Evolutionary conservation across 1,140 invertebrate species (phyloP), one percentile per base, ranked within the genome.

Genomic region (Drosophila cardini): DNA sequence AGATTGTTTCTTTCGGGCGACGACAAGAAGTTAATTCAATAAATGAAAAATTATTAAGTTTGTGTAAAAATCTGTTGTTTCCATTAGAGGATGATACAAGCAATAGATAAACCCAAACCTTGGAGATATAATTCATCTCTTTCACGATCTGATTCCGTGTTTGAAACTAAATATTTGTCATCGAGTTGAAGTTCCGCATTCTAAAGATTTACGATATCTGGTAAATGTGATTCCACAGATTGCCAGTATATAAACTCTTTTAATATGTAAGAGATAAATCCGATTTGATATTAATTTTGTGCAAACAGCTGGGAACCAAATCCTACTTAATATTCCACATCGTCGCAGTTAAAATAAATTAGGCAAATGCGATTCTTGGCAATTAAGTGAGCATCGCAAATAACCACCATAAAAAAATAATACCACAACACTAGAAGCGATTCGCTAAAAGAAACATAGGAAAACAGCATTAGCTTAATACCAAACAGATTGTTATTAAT

Each of bases 1-100:
- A 5, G 3, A 34, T 15, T n/a, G 13, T 16, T n/a, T 7, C 8
- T 15, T 60, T 16, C 11, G 8, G 57, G 46, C 64, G 63, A 64
- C 43, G 36, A 18, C 61, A 45, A 46, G 32, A 82, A 71, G 60
- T 55, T 64, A 16, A 46, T 30, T 48, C 38, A 85, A 86, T 86
- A 80, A 87, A 85, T 4, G 64, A 78, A 73, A 65, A 57, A 36
- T 58, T 83, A 69, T 79, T 72, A 75, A 75, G 65, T 71, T 75
- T 76, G 26, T 43, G 16, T 43, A 74, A 70, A 50, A 36, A 16
- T 10, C 18, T 45, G 2, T 43, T 45, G 13, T 60, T 38, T 55
- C 8, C 46, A 2, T 26, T 3, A 4, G 21, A 26, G 21, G 21
- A 1, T 26, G 21, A 26, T 26, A 26, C 21, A 26, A 26, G 21